These are phyloP conservation scores for Cercopithecus mona DNA, from an alignment of 2,113 vertebrate species.

Conservation along the genomic window DNA sequence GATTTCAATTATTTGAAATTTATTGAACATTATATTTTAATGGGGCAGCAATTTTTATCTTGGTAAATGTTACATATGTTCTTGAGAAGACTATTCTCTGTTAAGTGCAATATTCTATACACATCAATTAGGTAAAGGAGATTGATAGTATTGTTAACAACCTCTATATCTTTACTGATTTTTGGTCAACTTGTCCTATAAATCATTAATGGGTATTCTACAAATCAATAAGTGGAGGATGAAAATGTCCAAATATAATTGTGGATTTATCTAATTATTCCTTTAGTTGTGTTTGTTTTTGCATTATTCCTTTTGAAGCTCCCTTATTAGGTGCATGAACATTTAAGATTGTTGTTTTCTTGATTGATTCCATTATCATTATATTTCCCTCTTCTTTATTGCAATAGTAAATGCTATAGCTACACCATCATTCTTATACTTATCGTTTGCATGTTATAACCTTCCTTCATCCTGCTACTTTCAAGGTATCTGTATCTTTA, in stretches of 20 bases:
- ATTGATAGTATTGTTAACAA: neutral
- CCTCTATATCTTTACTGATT: neutral
- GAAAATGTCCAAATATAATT: neutral
- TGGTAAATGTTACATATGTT: neutral
- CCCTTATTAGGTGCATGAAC: neutral
- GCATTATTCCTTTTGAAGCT: neutral
- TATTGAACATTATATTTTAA: neutral
- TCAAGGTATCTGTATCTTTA: neutral
- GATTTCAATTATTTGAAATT: neutral
- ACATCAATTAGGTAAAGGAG: neutral
- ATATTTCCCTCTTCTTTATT: neutral
- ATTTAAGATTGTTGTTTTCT: neutral
- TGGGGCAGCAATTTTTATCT: neutral
- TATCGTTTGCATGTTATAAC: neutral
- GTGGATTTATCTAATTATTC: neutral
- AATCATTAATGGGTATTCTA: neutral
- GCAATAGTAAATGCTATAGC: neutral
- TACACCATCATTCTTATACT: neutral
- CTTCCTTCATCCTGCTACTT: neutral
- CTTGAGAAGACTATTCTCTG: neutral
- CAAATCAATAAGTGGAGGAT: neutral
- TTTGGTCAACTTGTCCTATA: neutral
- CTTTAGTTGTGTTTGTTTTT: neutral
- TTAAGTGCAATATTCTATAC: neutral
- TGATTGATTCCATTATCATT: neutral